Percentiles rank a stretch among this genome's conserved stretches.
These are phyloP conservation scores for Oscheius myriophilus DNA, from an alignment of 2,888 invertebrate species.

Conservation along the genomic window DNA sequence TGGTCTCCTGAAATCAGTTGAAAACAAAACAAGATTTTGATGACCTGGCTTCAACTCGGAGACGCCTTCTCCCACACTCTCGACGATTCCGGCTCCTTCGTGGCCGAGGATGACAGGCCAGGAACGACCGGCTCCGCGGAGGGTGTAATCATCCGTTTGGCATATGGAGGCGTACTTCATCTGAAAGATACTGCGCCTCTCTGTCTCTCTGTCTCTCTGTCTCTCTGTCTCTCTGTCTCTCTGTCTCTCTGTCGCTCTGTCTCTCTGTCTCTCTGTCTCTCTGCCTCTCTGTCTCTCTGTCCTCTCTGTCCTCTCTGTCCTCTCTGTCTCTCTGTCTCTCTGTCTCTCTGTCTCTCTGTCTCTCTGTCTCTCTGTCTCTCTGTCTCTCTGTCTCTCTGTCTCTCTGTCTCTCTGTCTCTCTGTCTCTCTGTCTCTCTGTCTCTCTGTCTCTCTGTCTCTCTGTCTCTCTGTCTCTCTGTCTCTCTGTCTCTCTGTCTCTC, in stretches of 20 bases:
- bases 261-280: constrained; percentile 8
- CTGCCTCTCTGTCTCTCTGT: constrained; percentile 7
- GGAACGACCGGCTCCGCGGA: too few relatives aligned
- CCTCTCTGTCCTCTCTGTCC: too few relatives aligned
- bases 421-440: too few relatives aligned
- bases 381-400: constrained; percentile 12
- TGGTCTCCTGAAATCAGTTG: constrained; percentile 80
- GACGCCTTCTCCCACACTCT: constrained; percentile 91
- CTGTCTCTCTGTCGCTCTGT: too few relatives aligned
- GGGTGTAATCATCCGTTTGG: constrained; percentile 74
- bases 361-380: constrained; percentile 11
- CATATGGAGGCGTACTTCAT: background rate
- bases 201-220: too few relatives aligned
- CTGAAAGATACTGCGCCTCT: background rate
- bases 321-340: constrained; percentile 8
- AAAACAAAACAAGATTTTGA: background rate
- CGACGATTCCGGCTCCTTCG: constrained; percentile 92
- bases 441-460: too few relatives aligned
- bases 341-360: too few relatives aligned
- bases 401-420: too few relatives aligned
- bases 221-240: too few relatives aligned
- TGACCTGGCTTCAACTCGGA: constrained; percentile 83
- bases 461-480: too few relatives aligned
- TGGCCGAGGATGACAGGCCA: constrained; percentile 89
- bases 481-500: too few relatives aligned